Evolutionary conservation across 2,797 vertebrate species (phyloP), one percentile per base, ranked within the genome.

Genomic region (Crenichthys baileyi): DNA sequence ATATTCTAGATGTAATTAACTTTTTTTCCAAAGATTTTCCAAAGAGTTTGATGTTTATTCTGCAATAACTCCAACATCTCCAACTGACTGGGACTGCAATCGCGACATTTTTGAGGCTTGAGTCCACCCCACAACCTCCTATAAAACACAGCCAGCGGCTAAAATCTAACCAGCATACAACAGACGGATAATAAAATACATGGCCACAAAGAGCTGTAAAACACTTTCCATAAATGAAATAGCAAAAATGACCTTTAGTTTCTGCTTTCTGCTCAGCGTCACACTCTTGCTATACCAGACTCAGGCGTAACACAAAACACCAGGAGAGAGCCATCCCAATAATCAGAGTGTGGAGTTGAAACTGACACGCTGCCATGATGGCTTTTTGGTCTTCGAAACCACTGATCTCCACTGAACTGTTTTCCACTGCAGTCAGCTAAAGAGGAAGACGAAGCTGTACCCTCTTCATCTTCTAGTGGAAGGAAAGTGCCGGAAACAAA

Each of bases 391-490:
- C 78, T 58, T 56, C 76, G 68, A 87, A 84, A 63, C 73, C n/a
- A 26, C 73, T 91, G 74, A 76, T 85, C 92, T 90, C 48, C 68
- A 53, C 74, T 31, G 29, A 84, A 81, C 70, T 70, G 73, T 88
- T 93, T 94, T 92, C 93, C 93, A 87, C 86, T 76, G 87, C 80
- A 83, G 89, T 89, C 87, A 91, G 88, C 88, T 87, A 72, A 89
- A 81, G 44, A 70, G 75, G 76, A 8, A 15, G 24, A 46, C 5
- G 13, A 77, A 75, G 77, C 78, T 46, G 83, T 85, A 79, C 79
- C 84, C 86, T 83, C 80, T 90, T 29, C 76, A 72, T 83, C 87
- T 81, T 73, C 72, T 41, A 1, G 29, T 0, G 58, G 71, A 73
- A 29, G 60, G 2, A 55, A 58, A 20, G 68, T 26, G 70, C 31